Conservation (phyloP, 1,140 invertebrate genomes). For the Aphidius ervi region DNA sequence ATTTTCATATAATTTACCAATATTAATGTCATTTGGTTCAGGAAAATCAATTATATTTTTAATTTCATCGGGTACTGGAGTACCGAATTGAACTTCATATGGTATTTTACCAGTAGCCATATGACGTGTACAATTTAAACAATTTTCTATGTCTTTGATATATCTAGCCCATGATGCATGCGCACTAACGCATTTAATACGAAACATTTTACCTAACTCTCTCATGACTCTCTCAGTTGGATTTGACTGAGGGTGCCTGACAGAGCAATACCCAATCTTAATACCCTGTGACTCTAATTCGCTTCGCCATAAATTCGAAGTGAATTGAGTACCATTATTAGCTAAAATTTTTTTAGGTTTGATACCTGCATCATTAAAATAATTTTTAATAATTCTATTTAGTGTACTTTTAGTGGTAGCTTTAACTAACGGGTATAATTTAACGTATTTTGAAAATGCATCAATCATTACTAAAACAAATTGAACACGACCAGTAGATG, state of each 20-base stretch:
- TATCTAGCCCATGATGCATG: slow-evolving; percentile 22
- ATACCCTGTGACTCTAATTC: slow-evolving; percentile 17
- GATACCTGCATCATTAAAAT: slow-evolving; percentile 14
- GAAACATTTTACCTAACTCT: slow-evolving; percentile 22
- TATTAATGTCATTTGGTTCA: background rate
- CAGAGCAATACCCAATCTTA: slow-evolving; percentile 16
- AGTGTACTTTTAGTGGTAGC: slow-evolving; percentile 15
- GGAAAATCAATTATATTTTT: slow-evolving; percentile 9
- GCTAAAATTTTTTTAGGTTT: slow-evolving; percentile 20
- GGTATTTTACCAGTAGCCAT: slow-evolving; percentile 23
- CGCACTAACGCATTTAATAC: slow-evolving; percentile 16
- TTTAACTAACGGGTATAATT: slow-evolving; percentile 20
- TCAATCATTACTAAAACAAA: slow-evolving; percentile 27
- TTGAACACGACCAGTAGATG: slow-evolving; percentile 20
- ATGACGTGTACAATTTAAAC: slow-evolving; percentile 21
- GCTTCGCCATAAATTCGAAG: slow-evolving; percentile 14
- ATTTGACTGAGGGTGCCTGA: slow-evolving; percentile 22
- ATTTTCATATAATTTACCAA: too few species aligned
- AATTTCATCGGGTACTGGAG: slow-evolving; percentile 8
- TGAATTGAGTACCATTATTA: slow-evolving; percentile 26
- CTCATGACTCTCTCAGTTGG: slow-evolving; percentile 22
- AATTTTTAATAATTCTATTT: slow-evolving; percentile 19
- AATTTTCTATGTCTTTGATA: slow-evolving; percentile 10
- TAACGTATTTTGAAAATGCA: slow-evolving; percentile 25
- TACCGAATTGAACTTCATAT: slow-evolving; percentile 25